phyloP scores from a whole-genome alignment of 2,113 vertebrate species.

The Himantopus leucocephalus region DNA sequence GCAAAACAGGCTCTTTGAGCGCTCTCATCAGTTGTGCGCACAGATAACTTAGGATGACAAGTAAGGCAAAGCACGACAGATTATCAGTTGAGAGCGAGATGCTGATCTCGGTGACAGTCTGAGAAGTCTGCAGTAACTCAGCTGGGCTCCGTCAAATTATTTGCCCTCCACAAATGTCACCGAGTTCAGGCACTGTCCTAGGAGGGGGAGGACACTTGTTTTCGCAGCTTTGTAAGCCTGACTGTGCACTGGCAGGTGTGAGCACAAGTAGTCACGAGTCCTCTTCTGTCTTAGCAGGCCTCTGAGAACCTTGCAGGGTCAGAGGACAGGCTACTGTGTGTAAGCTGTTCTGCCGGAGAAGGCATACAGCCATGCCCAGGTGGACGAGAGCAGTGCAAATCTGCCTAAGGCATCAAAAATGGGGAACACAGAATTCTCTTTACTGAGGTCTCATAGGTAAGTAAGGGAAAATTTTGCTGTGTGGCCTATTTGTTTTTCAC shows the following conservation, averaged over 20 bases:
- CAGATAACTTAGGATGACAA: not conserved
- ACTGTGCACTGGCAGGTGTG: not conserved
- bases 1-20: not conserved
- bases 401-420: not conserved
- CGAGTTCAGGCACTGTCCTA: fast-evolving
- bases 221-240: not conserved
- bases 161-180: not conserved
- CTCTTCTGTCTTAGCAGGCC: not conserved
- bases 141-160: not conserved
- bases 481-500: not conserved
- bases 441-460: not conserved
- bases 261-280: not conserved
- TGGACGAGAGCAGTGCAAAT: not conserved
- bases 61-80: not conserved
- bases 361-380: not conserved
- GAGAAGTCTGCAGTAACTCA: not conserved
- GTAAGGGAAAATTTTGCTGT: not conserved
- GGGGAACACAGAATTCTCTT: not conserved
- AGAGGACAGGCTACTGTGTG: not conserved
- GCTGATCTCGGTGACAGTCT: not conserved
- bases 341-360: not conserved
- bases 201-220: not conserved
- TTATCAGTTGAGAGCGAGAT: not conserved
- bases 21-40: not conserved
- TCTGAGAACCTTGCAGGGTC: not conserved